These are phyloP conservation scores for Drosophila kanekoi DNA, from an alignment of 2,888 invertebrate genomes.

Conservation along the genomic window DNA sequence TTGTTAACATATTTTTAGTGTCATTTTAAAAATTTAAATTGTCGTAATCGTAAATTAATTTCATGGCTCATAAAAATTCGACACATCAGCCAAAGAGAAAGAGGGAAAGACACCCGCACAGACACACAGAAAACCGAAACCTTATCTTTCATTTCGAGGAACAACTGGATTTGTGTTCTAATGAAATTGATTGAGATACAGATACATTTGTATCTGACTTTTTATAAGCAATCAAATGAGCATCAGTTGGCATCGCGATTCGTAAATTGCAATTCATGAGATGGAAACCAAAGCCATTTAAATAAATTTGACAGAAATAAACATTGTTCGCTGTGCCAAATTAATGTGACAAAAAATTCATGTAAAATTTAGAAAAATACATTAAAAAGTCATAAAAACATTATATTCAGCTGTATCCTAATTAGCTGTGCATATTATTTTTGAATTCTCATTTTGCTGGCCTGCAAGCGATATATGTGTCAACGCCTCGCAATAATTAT, in stretches of 20 bases:
- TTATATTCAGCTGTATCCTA: slow-evolving; percentile 79
- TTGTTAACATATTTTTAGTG: slow-evolving; percentile 79
- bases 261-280: slow-evolving; percentile 12
- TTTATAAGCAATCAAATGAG: slow-evolving; percentile 26
- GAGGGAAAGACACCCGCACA: background rate
- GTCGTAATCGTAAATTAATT: slow-evolving; percentile 84
- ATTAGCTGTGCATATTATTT: slow-evolving; percentile 70
- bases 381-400: slow-evolving; percentile 82
- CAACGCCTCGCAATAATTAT: slow-evolving; percentile 75
- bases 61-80: slow-evolving; percentile 83
- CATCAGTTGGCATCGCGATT: slow-evolving; percentile 30
- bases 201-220: slow-evolving; percentile 28
- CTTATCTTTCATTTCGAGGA: slow-evolving; percentile 17
- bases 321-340: slow-evolving; percentile 33
- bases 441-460: slow-evolving; percentile 30
- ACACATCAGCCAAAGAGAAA: slow-evolving; percentile 19
- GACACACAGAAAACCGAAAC: background rate
- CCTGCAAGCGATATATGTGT: slow-evolving; percentile 72
- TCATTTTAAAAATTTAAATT: slow-evolving; percentile 82
- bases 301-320: slow-evolving; percentile 27
- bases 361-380: slow-evolving; percentile 65
- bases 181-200: slow-evolving; percentile 41
- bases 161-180: slow-evolving; percentile 38
- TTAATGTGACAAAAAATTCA: slow-evolving; percentile 55
- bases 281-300: slow-evolving; percentile 23